Conservation (phyloP, 2,113 vertebrate species). For the Pomatostomus ruficeps region DNA sequence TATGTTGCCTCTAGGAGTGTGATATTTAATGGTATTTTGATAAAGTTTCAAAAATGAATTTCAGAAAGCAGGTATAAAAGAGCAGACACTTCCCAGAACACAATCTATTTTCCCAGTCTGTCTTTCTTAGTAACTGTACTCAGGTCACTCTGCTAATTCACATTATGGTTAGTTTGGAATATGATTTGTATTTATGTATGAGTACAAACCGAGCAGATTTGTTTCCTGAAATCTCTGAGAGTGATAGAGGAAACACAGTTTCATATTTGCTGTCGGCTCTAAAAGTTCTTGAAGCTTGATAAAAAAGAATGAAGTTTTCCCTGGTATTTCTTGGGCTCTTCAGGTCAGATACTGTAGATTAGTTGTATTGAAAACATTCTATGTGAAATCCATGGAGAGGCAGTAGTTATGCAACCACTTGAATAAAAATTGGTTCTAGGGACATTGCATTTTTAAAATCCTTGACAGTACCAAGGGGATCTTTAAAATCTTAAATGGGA, state of each 20-base stretch:
- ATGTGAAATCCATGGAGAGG: neutral
- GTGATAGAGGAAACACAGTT: neutral
- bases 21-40: neutral
- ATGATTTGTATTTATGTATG: neutral
- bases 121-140: neutral
- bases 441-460: neutral
- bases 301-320: neutral
- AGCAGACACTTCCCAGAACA: neutral
- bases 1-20: neutral
- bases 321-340: neutral
- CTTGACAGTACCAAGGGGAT: neutral
- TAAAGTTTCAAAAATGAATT: neutral
- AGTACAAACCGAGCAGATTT: neutral
- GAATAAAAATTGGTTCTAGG: constrained; percentile 1
- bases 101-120: neutral
- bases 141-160: neutral
- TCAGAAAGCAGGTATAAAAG: neutral
- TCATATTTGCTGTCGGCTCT: neutral
- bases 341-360: constrained; percentile 18
- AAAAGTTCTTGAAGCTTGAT: constrained; percentile 17
- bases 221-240: neutral
- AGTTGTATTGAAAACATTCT: neutral
- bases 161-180: neutral
- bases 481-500: neutral
- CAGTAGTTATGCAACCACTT: neutral